Conservation (phyloP, 2,113 vertebrate species). For the Ailuropoda melanoleuca region DNA sequence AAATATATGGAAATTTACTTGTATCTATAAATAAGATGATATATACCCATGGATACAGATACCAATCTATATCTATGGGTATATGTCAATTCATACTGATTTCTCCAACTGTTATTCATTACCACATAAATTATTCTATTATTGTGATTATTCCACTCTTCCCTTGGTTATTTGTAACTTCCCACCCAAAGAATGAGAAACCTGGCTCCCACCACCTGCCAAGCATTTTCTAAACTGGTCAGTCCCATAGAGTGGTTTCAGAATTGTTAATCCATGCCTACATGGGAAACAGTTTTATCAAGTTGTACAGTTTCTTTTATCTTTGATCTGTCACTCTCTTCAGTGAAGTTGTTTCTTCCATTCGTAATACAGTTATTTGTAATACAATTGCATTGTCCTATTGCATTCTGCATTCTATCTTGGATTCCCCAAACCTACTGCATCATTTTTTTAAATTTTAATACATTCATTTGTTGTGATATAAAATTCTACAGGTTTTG, state of each 20-base stretch:
- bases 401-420: neutral
- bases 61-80: neutral
- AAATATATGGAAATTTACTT: neutral
- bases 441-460: neutral
- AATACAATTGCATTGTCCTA: neutral
- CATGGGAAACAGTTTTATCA: neutral
- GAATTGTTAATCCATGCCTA: neutral
- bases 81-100: neutral
- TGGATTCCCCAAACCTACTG: neutral
- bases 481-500: neutral
- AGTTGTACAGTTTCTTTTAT: neutral
- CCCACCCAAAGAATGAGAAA: neutral
- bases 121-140: neutral
- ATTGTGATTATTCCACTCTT: neutral
- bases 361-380: neutral
- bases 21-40: neutral
- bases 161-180: neutral
- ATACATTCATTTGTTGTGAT: neutral
- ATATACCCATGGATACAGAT: neutral
- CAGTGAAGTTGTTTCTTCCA: too few species aligned
- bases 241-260: neutral
- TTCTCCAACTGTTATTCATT: neutral
- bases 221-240: neutral
- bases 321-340: neutral
- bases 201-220: neutral